A percentile compares a stretch with the other conserved stretches of the same genome.
These are phyloP conservation scores for Cartodere bifasciata DNA, from an alignment of 2,888 invertebrate species.

Conservation along the genomic window DNA sequence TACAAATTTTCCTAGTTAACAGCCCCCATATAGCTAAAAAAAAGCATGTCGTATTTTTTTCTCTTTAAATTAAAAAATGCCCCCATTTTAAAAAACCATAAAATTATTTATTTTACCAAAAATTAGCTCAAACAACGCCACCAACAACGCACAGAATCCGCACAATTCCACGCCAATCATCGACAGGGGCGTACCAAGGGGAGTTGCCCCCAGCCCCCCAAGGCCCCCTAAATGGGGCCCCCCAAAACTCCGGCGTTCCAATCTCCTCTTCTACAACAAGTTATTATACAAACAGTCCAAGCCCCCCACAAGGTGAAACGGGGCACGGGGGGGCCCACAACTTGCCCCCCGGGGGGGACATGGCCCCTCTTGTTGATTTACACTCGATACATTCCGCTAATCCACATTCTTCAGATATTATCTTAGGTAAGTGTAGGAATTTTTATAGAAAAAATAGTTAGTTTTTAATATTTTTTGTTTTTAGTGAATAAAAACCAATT, in stretches of 20 bases:
- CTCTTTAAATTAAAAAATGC: too few relatives aligned
- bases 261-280: constrained; percentile 37
- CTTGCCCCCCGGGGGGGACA: constrained; percentile 2
- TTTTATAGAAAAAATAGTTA: too few relatives aligned
- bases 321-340: constrained; percentile 12
- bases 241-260: constrained; percentile 25
- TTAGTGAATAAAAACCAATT: constrained; percentile 32
- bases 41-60: too few relatives aligned
- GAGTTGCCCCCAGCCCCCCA: constrained; percentile 30
- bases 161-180: constrained; percentile 48
- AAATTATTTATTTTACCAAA: constrained; percentile 27
- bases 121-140: constrained; percentile 52
- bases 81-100: too few relatives aligned
- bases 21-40: too few relatives aligned
- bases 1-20: too few relatives aligned
- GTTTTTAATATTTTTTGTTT: too few relatives aligned
- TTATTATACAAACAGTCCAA: constrained; percentile 50
- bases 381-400: too few relatives aligned
- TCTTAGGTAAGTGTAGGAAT: too few relatives aligned
- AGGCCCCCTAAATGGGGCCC: too few relatives aligned
- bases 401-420: too few relatives aligned
- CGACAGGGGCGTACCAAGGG: constrained; percentile 46
- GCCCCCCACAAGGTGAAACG: constrained; percentile 39
- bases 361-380: too few relatives aligned
- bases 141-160: constrained; percentile 44